Base-by-base conservation (phyloP, 2,113 vertebrate genomes). In the Columba janthina region DNA sequence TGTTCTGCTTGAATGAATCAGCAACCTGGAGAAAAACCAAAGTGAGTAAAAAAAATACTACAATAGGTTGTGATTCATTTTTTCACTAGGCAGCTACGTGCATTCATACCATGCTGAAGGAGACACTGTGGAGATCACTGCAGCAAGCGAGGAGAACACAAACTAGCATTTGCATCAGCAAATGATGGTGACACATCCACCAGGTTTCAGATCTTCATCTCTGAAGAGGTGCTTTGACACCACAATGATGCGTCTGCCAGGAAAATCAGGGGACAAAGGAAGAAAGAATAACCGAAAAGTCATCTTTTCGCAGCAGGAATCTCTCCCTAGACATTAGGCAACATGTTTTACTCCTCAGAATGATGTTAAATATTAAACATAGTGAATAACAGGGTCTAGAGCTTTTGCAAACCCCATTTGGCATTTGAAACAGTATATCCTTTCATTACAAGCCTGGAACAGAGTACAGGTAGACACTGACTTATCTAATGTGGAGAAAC, bases 51-150 rank as follows among this genome's bases (percentile, higher is more conserved):
- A 64, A 82, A 73, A 88, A 56, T 11, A 70, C n/a, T 91, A 96
- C 89, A 93, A 92, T 93, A 94, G 51, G 54, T 60, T 11, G 12
- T 96, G 97, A 96, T 95, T 97, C 92, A 93, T 77, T 76, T 73
- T 88, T 93, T 82, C 42, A 66, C 58, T 25, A 25, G 48, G 46
- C 42, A 48, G 17, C 90, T 90, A 89, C 34, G 12, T 88, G 90
- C 58, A 32, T 57, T 71, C 48, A 58, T 24, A 80, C 58, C 73
- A 85, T 22, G 48, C 70, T 81, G 28, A 51, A 75, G 61, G 53
- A 74, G 34, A 48, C 6, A 6, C 5, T 34, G 77, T 53, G 67
- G 87, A 64, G 65, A 82, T 46, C 54, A 46, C 8, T 38, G 31
- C 18, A 38, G 24, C 24, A n/a, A 67, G 31, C 2, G 29, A 90